Conservation (phyloP, 92 coral and sea anemone species). For the Isaurus tuberculatus region DNA sequence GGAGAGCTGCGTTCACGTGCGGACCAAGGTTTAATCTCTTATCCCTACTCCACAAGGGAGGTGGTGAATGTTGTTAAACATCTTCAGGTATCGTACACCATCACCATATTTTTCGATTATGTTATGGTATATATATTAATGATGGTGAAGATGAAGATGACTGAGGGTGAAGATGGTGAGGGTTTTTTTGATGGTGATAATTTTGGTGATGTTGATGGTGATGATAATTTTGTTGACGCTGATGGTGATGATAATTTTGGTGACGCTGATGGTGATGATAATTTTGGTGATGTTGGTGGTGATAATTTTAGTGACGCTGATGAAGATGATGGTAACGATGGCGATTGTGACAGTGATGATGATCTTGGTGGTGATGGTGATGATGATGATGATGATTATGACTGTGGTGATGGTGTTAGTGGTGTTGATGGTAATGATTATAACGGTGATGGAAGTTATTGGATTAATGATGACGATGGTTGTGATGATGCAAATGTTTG, state of each 20-base stretch:
- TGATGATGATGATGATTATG: background rate
- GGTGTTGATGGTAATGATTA: background rate
- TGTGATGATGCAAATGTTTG: background rate
- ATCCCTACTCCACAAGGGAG: too few species aligned
- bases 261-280: background rate
- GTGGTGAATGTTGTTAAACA: too few species aligned
- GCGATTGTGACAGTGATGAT: background rate
- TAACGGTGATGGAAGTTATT: background rate
- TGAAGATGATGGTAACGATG: background rate
- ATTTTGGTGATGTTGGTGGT: background rate
- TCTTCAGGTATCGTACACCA: too few species aligned
- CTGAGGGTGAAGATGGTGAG: background rate
- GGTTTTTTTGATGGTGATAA: background rate
- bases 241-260: background rate
- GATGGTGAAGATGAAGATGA: background rate
- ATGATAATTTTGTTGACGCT: background rate
- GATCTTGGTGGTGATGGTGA: background rate
- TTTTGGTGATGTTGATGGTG: background rate
- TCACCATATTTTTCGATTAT: too few species aligned
- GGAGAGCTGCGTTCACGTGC: too few species aligned
- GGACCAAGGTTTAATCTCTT: too few species aligned
- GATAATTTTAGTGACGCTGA: background rate
- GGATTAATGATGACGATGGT: background rate
- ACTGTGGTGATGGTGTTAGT: background rate
- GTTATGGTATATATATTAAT: background rate